These are phyloP conservation scores for Fistularia tabacaria DNA, from an alignment of 2,797 vertebrate species.

Conservation along the genomic window DNA sequence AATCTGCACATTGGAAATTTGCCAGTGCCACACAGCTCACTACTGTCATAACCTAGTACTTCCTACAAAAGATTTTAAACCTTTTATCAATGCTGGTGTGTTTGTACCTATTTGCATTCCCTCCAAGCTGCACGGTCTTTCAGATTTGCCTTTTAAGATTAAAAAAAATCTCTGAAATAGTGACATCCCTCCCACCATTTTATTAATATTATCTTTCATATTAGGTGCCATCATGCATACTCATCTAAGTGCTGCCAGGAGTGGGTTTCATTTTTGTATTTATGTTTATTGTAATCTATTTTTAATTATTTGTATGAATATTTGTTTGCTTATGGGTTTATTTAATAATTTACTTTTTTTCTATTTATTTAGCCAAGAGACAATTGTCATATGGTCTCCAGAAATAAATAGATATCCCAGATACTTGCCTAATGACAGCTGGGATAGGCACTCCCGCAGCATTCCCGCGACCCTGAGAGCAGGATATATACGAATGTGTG, in stretches of 20 bases:
- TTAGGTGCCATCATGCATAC: conserved; percentile 30
- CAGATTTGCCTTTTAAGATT: conserved; percentile 56
- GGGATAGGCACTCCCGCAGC: too few species aligned
- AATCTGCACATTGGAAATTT: conserved; percentile 56
- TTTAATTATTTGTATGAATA: too few species aligned
- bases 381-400: too few species aligned
- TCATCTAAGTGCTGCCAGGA: conserved; percentile 25
- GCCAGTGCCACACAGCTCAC: conserved; percentile 26
- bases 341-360: too few species aligned
- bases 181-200: conserved; percentile 20
- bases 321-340: too few species aligned
- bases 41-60: conserved; percentile 25
- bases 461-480: too few species aligned
- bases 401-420: too few species aligned
- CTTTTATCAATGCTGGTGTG: conserved; percentile 60
- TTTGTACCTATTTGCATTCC: conserved; percentile 62
- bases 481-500: too few species aligned
- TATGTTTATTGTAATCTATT: too few species aligned
- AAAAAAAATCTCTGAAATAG: conserved; percentile 48
- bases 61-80: conserved; percentile 59
- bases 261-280: too few species aligned
- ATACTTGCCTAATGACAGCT: too few species aligned
- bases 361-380: too few species aligned
- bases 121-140: conserved; percentile 45
- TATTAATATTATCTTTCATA: conserved; percentile 8